These are phyloP conservation scores for Melanotaenia maccullochi DNA, from an alignment of 2,797 vertebrate genomes.

Conservation along the genomic window DNA sequence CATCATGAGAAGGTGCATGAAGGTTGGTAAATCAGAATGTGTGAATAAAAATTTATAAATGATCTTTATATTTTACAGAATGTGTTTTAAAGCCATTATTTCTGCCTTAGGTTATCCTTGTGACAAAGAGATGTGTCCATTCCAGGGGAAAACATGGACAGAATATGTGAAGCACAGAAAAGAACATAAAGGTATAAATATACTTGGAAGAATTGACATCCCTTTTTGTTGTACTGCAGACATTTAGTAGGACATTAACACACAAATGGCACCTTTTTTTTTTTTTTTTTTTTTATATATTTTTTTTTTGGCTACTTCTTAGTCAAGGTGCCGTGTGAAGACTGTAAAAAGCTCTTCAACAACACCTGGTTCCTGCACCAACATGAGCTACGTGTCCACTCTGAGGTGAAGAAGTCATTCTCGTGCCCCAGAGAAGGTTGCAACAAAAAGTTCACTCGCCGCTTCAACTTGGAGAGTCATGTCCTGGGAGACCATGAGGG, in stretches of 20 bases:
- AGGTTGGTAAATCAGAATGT: slow-evolving; percentile 72
- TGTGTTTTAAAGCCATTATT: not conserved
- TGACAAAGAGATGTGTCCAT: slow-evolving; percentile 84
- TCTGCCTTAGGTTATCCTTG: slow-evolving; percentile 88
- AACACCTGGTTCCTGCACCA: slow-evolving; percentile 83
- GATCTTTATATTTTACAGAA: too few species aligned
- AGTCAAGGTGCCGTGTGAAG: slow-evolving; percentile 79
- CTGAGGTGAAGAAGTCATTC: slow-evolving; percentile 70
- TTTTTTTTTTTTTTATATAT: not conserved
- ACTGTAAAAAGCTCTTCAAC: slow-evolving; percentile 86
- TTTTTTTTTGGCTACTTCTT: not conserved
- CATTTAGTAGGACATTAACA: not conserved
- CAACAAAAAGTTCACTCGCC: slow-evolving; percentile 83
- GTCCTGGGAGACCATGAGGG: slow-evolving; percentile 89
- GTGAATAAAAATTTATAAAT: not conserved
- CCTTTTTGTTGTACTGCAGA: not conserved
- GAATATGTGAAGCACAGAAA: slow-evolving; percentile 87
- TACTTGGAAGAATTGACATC: too few species aligned
- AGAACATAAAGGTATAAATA: slow-evolving; percentile 83
- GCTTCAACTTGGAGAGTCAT: slow-evolving; percentile 90
- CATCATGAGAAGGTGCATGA: slow-evolving; percentile 87
- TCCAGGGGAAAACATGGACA: slow-evolving; percentile 90
- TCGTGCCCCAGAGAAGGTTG: slow-evolving; percentile 86
- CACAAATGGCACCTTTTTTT: not conserved
- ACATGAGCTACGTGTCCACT: slow-evolving; percentile 85